These are phyloP conservation scores for Cyclargus thomasi DNA, from an alignment of 1,140 invertebrate genomes.

Conservation along the genomic window DNA sequence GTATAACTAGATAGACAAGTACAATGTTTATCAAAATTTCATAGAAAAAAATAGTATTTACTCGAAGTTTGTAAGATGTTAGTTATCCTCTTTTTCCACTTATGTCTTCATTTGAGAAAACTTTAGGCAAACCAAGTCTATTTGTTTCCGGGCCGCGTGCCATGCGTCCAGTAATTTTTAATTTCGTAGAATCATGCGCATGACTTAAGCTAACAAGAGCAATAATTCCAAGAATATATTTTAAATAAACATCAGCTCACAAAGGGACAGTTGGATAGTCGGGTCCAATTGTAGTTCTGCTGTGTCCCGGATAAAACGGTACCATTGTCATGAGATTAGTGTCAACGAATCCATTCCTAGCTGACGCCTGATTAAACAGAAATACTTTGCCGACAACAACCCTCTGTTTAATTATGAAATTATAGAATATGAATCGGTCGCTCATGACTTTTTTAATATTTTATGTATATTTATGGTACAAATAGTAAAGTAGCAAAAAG, in stretches of 20 bases:
- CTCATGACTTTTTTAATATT: background rate
- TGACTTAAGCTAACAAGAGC: conserved; percentile 28
- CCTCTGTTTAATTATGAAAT: conserved; percentile 46
- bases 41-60: too few relatives aligned
- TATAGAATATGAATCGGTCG: conserved; percentile 17
- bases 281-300: conserved; percentile 42
- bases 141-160: background rate
- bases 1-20: too few relatives aligned
- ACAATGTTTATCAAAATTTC: too few relatives aligned
- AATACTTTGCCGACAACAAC: conserved; percentile 54
- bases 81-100: too few relatives aligned
- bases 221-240: conserved; percentile 50
- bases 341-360: conserved; percentile 72
- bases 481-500: background rate
- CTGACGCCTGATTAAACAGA: conserved; percentile 69
- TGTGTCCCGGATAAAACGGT: conserved; percentile 50
- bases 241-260: conserved; percentile 64
- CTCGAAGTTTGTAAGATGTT: too few relatives aligned
- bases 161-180: conserved; percentile 12
- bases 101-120: too few relatives aligned
- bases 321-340: conserved; percentile 70
- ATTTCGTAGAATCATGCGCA: conserved; percentile 15
- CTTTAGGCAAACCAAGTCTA: background rate
- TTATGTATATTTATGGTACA: background rate
- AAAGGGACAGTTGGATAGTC: conserved; percentile 39